Conservation (phyloP, 1,140 invertebrate genomes). For the Orius insidiosus region DNA sequence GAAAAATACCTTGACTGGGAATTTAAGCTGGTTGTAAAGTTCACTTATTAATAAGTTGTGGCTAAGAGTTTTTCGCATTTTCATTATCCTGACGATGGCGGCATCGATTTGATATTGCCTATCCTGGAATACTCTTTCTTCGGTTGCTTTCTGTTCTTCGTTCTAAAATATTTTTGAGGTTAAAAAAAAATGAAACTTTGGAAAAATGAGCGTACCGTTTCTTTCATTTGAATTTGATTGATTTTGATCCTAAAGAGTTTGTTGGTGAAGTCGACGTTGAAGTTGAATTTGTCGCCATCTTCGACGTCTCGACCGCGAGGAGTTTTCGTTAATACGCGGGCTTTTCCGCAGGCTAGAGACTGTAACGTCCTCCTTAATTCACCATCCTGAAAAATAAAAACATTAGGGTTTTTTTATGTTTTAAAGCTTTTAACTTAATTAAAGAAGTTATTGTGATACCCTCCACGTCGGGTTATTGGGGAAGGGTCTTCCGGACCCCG, state of each 20-base stretch:
- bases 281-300: conserved; percentile 76
- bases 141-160: conserved; percentile 94
- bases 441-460: no score
- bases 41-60: conserved; percentile 95
- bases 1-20: conserved; percentile 79
- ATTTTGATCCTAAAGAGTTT: conserved; percentile 97
- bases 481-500: no score
- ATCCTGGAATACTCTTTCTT: conserved; percentile 96
- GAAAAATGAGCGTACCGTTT: conserved; percentile 84
- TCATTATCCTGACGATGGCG: conserved; percentile 98
- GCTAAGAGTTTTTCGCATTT: conserved; percentile 88
- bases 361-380: conserved; percentile 91
- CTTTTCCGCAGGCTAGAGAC: conserved; percentile 92
- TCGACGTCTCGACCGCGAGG: conserved; percentile 81
- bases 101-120: conserved; percentile 98
- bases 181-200: no score
- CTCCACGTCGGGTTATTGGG: no score
- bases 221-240: conserved; percentile 99
- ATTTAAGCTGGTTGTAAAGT: conserved; percentile 93
- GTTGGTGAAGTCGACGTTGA: conserved; percentile 88
- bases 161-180: no score
- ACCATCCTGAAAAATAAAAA: no score
- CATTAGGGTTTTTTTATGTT: no score
- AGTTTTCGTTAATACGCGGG: conserved; percentile 73
- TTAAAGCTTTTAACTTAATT: no score